A percentile compares a stretch with the other conserved stretches of the same genome.
Conservation (phyloP, 1,140 invertebrate species). For the Cotesia typhae region DNA sequence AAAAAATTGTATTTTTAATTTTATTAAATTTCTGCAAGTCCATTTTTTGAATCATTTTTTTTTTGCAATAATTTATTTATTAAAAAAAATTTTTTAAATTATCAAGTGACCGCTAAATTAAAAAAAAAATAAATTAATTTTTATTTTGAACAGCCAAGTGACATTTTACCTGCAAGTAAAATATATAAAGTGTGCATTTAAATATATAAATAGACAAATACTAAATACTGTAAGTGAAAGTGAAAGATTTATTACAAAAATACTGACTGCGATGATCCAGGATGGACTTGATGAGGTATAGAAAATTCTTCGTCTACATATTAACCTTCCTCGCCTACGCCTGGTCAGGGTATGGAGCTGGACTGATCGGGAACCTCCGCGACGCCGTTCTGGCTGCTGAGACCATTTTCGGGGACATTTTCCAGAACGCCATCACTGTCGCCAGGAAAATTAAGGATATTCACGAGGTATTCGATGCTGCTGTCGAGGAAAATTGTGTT, state of each 20-base stretch:
- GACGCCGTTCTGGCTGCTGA: constrained; percentile 83
- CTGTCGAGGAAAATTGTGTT: constrained; percentile 83
- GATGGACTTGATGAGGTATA: constrained; percentile 67
- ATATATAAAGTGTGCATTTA: too few species aligned
- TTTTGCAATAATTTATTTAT: too few species aligned
- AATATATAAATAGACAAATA: not conserved
- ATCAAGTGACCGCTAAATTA: too few species aligned
- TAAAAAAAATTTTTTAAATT: too few species aligned
- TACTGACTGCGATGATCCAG: not conserved
- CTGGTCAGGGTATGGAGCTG: constrained; percentile 82
- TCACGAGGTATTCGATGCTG: constrained; percentile 83
- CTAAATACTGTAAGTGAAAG: not conserved
- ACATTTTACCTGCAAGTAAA: too few species aligned
- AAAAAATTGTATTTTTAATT: too few species aligned
- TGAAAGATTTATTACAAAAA: not conserved
- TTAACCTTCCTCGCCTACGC: constrained; percentile 81
- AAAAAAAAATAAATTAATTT: too few species aligned
- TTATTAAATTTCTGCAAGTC: too few species aligned
- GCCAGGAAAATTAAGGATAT: constrained; percentile 78
- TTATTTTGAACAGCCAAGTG: too few species aligned
- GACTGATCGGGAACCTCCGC: constrained; percentile 74
- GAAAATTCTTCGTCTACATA: constrained; percentile 77
- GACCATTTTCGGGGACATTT: constrained; percentile 78
- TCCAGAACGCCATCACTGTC: constrained; percentile 79
- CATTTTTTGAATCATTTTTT: too few species aligned